Conservation (phyloP, 2,888 invertebrate species). For the Campoplex capitator region DNA sequence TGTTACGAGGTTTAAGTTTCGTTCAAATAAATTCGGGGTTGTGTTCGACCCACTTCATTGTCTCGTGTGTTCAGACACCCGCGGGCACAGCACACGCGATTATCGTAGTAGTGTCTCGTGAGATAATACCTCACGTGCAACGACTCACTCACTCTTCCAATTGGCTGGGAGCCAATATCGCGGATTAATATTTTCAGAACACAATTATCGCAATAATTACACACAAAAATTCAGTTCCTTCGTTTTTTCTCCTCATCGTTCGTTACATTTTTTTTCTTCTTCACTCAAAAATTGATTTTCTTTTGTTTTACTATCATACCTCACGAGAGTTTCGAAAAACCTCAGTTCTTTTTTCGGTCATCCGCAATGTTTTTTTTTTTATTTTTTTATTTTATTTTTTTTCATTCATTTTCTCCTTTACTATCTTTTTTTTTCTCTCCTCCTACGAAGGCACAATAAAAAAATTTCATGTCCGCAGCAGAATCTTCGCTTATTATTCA, state of each 20-base stretch:
- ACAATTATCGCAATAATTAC: constrained; percentile 1
- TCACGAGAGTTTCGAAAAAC: not conserved
- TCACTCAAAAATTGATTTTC: not conserved
- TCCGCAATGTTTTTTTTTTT: constrained; percentile 7
- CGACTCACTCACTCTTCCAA: constrained; percentile 1
- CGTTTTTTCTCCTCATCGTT: not conserved
- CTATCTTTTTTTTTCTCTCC: constrained; percentile 31
- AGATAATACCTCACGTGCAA: constrained; percentile 14
- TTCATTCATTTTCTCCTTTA: constrained; percentile 26
- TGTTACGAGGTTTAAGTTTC: constrained; percentile 1
- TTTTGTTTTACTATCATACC: not conserved
- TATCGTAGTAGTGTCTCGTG: not conserved
- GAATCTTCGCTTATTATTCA: constrained; percentile 39
- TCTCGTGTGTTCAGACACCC: constrained; percentile 18
- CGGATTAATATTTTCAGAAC: constrained; percentile 7
- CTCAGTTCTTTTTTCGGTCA: constrained; percentile 12
- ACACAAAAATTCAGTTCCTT: not conserved
- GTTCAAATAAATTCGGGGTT: constrained; percentile 28
- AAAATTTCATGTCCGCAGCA: constrained; percentile 54
- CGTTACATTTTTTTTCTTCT: not conserved
- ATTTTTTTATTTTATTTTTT: not conserved
- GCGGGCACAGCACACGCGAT: not conserved
- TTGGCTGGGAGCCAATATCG: constrained; percentile 11
- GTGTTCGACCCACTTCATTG: constrained; percentile 12
- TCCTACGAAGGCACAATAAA: constrained; percentile 63